These are phyloP conservation scores for Netelia virgata DNA, from an alignment of 2,888 invertebrate genomes.

Conservation along the genomic window DNA sequence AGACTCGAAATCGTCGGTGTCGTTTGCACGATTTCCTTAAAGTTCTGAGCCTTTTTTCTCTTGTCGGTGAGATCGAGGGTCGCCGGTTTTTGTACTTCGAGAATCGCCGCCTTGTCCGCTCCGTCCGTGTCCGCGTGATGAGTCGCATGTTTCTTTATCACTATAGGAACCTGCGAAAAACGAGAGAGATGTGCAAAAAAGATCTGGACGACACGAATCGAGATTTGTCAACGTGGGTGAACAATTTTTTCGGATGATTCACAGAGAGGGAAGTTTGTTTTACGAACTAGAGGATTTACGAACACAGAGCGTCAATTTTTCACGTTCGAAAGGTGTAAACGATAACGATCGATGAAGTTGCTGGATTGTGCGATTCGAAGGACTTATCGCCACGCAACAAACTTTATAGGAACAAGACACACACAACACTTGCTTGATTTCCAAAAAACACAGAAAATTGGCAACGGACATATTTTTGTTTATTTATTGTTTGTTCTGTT, in stretches of 20 bases:
- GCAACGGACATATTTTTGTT: conserved; percentile 15
- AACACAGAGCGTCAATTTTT: background rate
- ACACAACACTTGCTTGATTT: conserved; percentile 40
- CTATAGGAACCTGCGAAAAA: conserved; percentile 78
- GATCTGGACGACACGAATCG: background rate
- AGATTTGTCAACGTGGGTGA: background rate
- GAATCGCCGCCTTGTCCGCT: conserved; percentile 83
- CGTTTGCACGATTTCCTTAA: conserved; percentile 78
- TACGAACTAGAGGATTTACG: conserved; percentile 27
- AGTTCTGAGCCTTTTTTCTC: conserved; percentile 79
- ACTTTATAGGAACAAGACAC: background rate
- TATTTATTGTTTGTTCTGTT: background rate
- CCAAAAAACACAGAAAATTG: background rate
- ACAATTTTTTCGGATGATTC: background rate
- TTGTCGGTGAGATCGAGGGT: conserved; percentile 86
- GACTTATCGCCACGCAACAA: background rate
- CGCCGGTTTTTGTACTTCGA: conserved; percentile 87
- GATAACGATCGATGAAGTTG: background rate
- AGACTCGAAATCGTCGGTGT: conserved; percentile 75
- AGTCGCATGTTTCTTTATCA: conserved; percentile 71
- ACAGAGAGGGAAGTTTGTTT: background rate
- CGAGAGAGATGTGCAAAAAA: conserved; percentile 24
- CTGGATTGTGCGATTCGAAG: background rate
- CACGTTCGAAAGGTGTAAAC: background rate
- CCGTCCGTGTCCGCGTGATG: conserved; percentile 66